Conservation (phyloP, 2,113 vertebrate genomes). For the Urocolius indicus region DNA sequence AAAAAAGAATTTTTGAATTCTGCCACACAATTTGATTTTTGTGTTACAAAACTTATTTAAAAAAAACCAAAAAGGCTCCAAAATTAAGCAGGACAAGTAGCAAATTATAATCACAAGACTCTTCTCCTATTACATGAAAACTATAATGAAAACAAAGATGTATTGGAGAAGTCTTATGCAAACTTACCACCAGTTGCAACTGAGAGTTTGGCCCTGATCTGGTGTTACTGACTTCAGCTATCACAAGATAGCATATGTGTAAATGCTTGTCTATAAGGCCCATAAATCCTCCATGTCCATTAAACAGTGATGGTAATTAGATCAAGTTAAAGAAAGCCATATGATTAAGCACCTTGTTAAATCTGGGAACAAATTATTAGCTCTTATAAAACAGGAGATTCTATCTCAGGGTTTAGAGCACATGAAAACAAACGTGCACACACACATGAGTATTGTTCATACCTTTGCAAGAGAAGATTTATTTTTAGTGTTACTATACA, state of each 20-base stretch:
- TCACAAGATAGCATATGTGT: accelerated
- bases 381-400: conserved; percentile 36
- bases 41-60: not conserved
- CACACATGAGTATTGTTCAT: not conserved
- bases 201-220: not conserved
- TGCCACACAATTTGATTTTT: not conserved
- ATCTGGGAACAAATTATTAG: conserved; percentile 32
- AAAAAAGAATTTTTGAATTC: not conserved
- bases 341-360: conserved; percentile 50
- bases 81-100: not conserved
- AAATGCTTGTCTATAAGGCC: not conserved
- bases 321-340: not conserved
- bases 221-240: not conserved
- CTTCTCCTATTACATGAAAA: not conserved
- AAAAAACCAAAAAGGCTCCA: not conserved
- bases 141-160: not conserved
- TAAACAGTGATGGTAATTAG: not conserved
- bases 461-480: conserved; percentile 20
- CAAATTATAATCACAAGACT: not conserved
- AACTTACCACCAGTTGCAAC: not conserved
- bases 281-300: not conserved
- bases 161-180: not conserved
- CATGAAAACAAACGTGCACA: not conserved
- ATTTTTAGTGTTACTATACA: not conserved
- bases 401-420: not conserved